Base-by-base conservation (phyloP, 2,888 invertebrate genomes). In the Cyclophora albipunctata region DNA sequence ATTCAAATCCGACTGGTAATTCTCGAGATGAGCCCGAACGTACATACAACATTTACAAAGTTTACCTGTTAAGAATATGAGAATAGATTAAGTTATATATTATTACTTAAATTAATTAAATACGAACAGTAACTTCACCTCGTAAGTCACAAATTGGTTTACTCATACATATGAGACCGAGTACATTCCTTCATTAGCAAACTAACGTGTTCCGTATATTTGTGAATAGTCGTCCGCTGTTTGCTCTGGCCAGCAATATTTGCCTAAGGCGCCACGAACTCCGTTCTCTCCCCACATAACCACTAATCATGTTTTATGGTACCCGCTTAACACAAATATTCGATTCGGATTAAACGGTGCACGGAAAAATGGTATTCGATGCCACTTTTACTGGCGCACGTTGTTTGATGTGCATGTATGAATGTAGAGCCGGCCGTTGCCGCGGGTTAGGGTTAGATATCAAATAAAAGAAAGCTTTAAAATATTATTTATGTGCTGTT, bases 231-330 rank as follows among this genome's bases (percentile, higher is more conserved):
- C 48, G 49, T 50, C 56, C 51, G 57, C 53, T 83, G 77, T 84
- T 82, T 82, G 81, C 59, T 64, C 65, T 75, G 76, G 79, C 75
- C 66, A 67, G 58, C 65, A 64, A 69, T 79, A 71, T 81, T 78
- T 81, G 73, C 75, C 58, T 62, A 66, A 64, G 76, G 75, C 78
- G 75, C 71, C 74, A 69, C 70, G 72, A 63, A 64, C 66, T 70
- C 64, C 70, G 69, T 58, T 53, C 66, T 62, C 66, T 6, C 73
- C 73, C 71, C 71, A 63, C 70, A 71, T 67, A 67, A 71, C 79
- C 82, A 81, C 85, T 83, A 84, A 85, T 86, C 84, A 85, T 84
- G 82, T 84, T 84, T 85, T 84, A 84, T 79, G 81, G 73, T 74
- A 69, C 72, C 63, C 73, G 74, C 75, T 77, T 74, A 75, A 77